These are phyloP conservation scores for Cyprinodon tularosa DNA, from an alignment of 2,113 vertebrate genomes.

Conservation along the genomic window DNA sequence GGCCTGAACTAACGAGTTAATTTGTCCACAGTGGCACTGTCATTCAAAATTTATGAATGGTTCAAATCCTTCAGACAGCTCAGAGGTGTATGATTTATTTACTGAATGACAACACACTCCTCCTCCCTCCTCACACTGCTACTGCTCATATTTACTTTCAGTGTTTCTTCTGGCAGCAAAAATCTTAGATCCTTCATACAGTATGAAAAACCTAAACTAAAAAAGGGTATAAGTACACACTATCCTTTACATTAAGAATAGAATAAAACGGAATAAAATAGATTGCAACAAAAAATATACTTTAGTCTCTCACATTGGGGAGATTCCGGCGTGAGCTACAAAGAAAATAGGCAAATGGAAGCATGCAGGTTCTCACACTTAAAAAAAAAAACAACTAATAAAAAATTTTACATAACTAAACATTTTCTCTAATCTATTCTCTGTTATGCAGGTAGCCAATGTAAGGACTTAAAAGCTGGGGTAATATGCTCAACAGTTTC, in stretches of 20 bases:
- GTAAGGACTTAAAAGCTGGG: no score
- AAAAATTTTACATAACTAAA: no score
- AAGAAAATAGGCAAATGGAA: no score
- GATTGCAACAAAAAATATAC: no score
- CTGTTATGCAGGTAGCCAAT: neutral
- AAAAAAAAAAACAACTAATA: no score
- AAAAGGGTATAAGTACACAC: neutral
- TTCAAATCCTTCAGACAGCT: slow-evolving; percentile 34
- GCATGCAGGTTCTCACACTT: no score
- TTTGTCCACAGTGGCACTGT: slow-evolving; percentile 35
- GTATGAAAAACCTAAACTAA: neutral
- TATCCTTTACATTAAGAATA: neutral
- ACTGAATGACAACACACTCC: neutral
- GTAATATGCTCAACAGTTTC: no score
- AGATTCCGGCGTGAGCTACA: no score
- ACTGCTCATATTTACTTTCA: slow-evolving; percentile 10
- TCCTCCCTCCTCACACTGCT: neutral
- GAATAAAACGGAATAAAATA: no score
- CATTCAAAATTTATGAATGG: slow-evolving; percentile 50
- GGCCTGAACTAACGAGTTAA: slow-evolving; percentile 26
- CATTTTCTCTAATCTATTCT: no score
- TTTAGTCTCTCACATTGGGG: no score
- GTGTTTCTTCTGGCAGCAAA: neutral
- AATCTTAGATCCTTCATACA: neutral
- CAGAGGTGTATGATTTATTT: slow-evolving; percentile 37